Conservation (phyloP, 2,113 vertebrate genomes). For the Phoenicopterus ruber region DNA sequence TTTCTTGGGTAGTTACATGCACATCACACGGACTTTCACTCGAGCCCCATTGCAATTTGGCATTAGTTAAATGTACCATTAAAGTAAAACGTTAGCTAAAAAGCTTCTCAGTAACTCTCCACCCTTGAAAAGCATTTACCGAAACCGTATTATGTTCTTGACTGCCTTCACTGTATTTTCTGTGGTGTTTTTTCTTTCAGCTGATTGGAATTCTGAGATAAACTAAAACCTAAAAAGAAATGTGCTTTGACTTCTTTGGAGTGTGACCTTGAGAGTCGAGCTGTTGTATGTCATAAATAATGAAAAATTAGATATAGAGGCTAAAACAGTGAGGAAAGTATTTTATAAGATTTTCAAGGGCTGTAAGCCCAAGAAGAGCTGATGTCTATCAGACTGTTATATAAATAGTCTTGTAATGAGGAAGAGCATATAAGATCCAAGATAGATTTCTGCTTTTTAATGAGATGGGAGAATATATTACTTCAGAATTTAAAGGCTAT, state of each 20-base stretch:
- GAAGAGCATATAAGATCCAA: conserved; percentile 29
- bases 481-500: conserved; percentile 47
- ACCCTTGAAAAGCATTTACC: conserved; percentile 40
- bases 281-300: conserved; percentile 47
- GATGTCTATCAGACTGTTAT: conserved; percentile 22
- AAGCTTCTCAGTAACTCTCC: conserved; percentile 21
- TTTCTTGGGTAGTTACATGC: conserved; percentile 33
- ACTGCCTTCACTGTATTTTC: conserved; percentile 28
- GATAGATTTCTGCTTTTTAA: conserved; percentile 51
- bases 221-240: conserved; percentile 11
- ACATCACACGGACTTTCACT: background rate
- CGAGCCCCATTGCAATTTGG: background rate
- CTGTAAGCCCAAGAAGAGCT: conserved; percentile 14
- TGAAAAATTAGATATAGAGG: conserved; percentile 19
- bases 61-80: conserved; percentile 57
- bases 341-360: conserved; percentile 35
- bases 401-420: conserved; percentile 57
- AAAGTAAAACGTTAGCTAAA: conserved; percentile 31
- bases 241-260: background rate
- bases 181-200: background rate
- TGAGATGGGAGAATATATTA: conserved; percentile 45
- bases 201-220: conserved; percentile 35
- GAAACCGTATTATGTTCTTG: background rate
- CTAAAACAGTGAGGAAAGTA: background rate
- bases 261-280: conserved; percentile 27